Conservation (phyloP, 2,888 invertebrate species). For the Phyto melanocephala region DNA sequence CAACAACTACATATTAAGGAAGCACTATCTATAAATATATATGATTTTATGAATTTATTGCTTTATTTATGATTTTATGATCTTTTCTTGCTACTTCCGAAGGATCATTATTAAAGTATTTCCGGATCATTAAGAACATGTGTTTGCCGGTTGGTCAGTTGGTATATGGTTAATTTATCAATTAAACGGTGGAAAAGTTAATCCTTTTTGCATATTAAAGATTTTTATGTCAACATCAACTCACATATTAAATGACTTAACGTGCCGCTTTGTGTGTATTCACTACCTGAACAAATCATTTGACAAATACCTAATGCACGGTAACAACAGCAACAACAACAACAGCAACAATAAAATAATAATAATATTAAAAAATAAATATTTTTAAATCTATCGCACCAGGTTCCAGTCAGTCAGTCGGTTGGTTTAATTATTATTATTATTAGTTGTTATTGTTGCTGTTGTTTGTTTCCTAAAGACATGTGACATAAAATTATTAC, state of each 20-base stretch:
- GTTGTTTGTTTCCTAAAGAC: slow-evolving; percentile 50
- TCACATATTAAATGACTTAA: neutral
- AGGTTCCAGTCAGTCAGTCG: neutral
- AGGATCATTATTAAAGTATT: neutral
- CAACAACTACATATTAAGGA: neutral
- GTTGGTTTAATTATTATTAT: neutral
- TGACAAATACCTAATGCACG: slow-evolving; percentile 22
- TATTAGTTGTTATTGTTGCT: neutral
- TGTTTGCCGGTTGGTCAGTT: neutral
- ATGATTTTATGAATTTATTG: neutral
- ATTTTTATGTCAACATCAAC: neutral
- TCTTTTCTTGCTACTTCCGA: neutral
- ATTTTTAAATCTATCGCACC: neutral
- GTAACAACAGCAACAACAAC: neutral
- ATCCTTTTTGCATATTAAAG: slow-evolving; percentile 46
- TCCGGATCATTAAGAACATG: slow-evolving; percentile 6
- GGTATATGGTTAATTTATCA: neutral
- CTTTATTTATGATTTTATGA: neutral
- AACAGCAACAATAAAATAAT: neutral
- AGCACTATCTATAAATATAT: neutral
- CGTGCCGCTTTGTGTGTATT: neutral
- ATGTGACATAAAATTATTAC: slow-evolving; percentile 62
- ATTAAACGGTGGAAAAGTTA: slow-evolving; percentile 31
- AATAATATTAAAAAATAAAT: too few species aligned
- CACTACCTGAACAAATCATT: slow-evolving; percentile 52